phyloP scores from a whole-genome alignment of 2,888 invertebrate species.

The Hydraecia micacea region DNA sequence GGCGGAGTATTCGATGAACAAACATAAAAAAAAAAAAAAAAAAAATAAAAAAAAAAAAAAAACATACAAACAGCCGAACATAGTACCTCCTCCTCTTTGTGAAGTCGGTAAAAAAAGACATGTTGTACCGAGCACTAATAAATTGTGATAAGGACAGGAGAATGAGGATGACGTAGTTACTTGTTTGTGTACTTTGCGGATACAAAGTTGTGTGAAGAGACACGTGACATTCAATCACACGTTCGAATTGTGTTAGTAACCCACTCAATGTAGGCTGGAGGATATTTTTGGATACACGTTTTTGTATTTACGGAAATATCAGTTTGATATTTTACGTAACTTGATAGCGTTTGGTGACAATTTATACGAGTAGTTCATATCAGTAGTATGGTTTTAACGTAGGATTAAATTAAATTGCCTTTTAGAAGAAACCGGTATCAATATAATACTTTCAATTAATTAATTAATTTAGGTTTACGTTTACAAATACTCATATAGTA shows the following conservation, averaged over 20 bases:
- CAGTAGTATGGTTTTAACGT: background rate
- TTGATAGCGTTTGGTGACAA: background rate
- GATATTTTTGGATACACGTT: slow-evolving; percentile 18
- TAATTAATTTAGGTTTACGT: background rate
- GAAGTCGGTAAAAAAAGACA: too few species aligned
- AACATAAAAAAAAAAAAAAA: too few species aligned
- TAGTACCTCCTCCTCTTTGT: too few species aligned
- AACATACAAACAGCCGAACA: too few species aligned
- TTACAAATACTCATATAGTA: background rate
- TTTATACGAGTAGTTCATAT: background rate
- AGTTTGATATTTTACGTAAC: background rate
- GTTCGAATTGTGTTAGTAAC: slow-evolving; percentile 11
- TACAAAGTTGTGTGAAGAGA: background rate
- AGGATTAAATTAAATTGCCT: background rate
- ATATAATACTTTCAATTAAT: background rate
- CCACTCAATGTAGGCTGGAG: background rate
- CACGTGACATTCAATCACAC: slow-evolving; percentile 35
- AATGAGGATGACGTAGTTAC: background rate
- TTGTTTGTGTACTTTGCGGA: too few species aligned
- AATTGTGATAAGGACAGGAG: too few species aligned
- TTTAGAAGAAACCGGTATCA: background rate
- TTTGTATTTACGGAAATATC: slow-evolving; percentile 4
- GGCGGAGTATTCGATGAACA: too few species aligned
- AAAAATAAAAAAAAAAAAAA: too few species aligned
- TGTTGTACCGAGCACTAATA: too few species aligned